Evolutionary conservation across 2,888 invertebrate genomes (phyloP), one percentile per base, ranked within the genome.

Genomic region (Therioaphis trifolii): DNA sequence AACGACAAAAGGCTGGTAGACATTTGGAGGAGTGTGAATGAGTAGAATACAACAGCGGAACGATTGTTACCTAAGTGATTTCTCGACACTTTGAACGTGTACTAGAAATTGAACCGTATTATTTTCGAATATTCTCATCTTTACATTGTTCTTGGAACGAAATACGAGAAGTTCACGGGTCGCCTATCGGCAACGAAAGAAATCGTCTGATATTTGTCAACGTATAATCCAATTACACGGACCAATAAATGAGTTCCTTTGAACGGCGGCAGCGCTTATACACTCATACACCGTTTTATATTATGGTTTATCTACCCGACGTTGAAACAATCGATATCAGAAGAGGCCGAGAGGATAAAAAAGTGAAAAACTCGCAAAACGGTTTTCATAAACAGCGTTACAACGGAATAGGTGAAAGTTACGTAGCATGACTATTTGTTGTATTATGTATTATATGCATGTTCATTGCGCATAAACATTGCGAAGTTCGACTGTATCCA

Each of bases 151-250:
- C 58, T 43, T 46, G 14, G 61, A 76, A 75, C 12, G 63, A 29
- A 76, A 76, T 46, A 21, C 15, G 46, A 76, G 76, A 63, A 63
- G 52, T 77, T 77, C 46, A 63, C 29, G 76, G 21, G 63, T 43
- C 46, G 1, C 29, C 18, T 15, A 21, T 49, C 2, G 24, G 1
- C 12, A 35, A 35, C 35, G 18, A 66, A 66, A 61, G 61, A 78
- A 68, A 78, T 52, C 35, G 40, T 52, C 21, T 66, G 21, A 77
- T 77, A 66, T 63, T 78, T 66, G 66, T 78, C 66, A 52, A 78
- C 35, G 24, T 68, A 35, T 35, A 78, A 68, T 78, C 77, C 66
- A 78, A 68, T 78, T 78, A 77, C 49, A 21, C n/a, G 52, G n/a
- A 18, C 49, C 29, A 18, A 63, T 46, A 63, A n/a, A 66, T 49